Evolutionary conservation across 2,797 vertebrate genomes (phyloP), one percentile per base, ranked within the genome.

Genomic region (Mormyrus hasselquistii): DNA sequence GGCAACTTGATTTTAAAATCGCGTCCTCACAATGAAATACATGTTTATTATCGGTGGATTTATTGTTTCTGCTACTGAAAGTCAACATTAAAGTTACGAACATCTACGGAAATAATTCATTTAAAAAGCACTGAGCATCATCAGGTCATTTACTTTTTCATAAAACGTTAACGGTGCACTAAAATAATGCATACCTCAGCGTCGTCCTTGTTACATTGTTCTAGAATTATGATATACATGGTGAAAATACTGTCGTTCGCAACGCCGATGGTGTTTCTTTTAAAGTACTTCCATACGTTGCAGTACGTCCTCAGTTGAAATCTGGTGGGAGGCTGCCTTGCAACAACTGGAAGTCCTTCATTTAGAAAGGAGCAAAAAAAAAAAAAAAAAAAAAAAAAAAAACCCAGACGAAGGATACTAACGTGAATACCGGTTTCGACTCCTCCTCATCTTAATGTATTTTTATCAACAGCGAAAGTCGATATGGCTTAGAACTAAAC

Each of bases 381-480:
- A 25, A 89, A 62, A 14, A n/a, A n/a, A n/a, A n/a, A 88, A 73
- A 82, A 57, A 88, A 82, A 25, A 16, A 62, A 84, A 50, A 86
- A 52, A 8, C 41, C 87, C 89, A 50, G 57, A 59, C 50, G 73
- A 62, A 87, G 79, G 88, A 85, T 50, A 86, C 41, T 10, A 55
- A 50, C 52, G 22, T 90, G 79, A 59, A 9, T 34, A 2, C 83
- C 29, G 88, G 65, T 89, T 84, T 50, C 79, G 69, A 88, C 52
- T 59, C 49, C 65, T 73, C 83, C 55, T 55, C 14, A 29, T 87
- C 12, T 59, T 41, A 41, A n/a, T 87, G 12, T 87, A 59, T 57
- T 19, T 86, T 93, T 92, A 92, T 92, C 89, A 93, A 92, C 92
- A 89, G 89, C 65, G 22, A 88, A 65, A 90, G 90, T 93, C 92